A percentile compares a stretch with the other conserved stretches of the same genome.
Conservation (phyloP, 2,888 invertebrate genomes). For the Dicyrtoma fusca region DNA sequence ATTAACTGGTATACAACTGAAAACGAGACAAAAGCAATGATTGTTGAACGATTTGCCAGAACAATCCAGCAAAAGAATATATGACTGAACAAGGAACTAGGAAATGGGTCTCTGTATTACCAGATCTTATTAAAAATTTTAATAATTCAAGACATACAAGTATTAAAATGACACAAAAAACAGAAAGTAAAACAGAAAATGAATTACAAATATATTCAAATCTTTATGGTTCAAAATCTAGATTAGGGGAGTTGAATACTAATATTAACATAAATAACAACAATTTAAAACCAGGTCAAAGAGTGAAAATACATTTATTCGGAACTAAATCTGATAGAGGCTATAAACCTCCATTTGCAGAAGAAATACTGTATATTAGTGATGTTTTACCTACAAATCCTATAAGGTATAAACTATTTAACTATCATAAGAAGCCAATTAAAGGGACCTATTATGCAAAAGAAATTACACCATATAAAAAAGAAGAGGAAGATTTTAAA, state of each 20-base stretch:
- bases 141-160: neutral
- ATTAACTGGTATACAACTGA: neutral
- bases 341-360: slow-evolving; percentile 15
- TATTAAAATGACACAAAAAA: slow-evolving; percentile 6
- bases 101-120: neutral
- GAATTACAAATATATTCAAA: neutral
- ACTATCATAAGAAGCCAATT: neutral
- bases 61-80: slow-evolving; percentile 11
- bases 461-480: neutral
- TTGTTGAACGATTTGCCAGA: neutral
- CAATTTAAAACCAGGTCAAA: neutral
- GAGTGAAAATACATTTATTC: neutral
- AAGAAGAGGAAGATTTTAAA: slow-evolving; percentile 3
- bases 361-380: slow-evolving; percentile 1
- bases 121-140: neutral
- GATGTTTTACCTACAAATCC: neutral
- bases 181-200: neutral
- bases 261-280: neutral
- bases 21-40: slow-evolving; percentile 16
- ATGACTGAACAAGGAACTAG: neutral
- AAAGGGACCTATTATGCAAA: slow-evolving; percentile 2
- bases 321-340: slow-evolving; percentile 15
- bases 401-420: neutral
- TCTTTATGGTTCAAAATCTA: neutral
- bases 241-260: neutral